phyloP scores from a whole-genome alignment of 1,140 invertebrate species.

The Lucilia cuprina region DNA sequence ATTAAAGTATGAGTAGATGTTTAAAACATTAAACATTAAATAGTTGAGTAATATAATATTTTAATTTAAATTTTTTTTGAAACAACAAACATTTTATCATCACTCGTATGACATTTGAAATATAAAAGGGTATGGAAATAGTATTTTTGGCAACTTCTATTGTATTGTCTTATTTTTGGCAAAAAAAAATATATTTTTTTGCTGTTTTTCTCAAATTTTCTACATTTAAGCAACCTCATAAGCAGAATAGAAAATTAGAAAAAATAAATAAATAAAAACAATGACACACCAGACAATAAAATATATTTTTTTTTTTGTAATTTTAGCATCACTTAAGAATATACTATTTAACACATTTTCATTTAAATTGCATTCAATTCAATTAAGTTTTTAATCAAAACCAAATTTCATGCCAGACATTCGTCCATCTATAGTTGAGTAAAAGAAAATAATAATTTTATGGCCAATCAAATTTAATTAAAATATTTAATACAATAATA shows the following conservation, averaged over 20 bases:
- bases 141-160: background rate
- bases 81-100: too few species aligned
- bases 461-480: slow-evolving; percentile 28
- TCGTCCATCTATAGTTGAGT: background rate
- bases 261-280: too few species aligned
- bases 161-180: background rate
- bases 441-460: slow-evolving; percentile 14
- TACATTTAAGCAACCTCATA: background rate
- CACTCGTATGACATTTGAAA: too few species aligned
- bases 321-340: background rate
- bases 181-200: too few species aligned
- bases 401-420: background rate
- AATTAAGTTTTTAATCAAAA: background rate
- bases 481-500: slow-evolving; percentile 5
- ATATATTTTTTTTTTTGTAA: too few species aligned
- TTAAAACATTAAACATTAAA: too few species aligned
- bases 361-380: background rate
- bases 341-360: background rate
- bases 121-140: too few species aligned
- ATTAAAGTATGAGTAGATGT: too few species aligned
- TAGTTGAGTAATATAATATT: too few species aligned
- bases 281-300: background rate
- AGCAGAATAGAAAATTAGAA: background rate
- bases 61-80: too few species aligned
- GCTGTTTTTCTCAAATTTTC: too few species aligned